phyloP scores from a whole-genome alignment of 2,888 invertebrate genomes.

The Cataglyphis albicans region DNA sequence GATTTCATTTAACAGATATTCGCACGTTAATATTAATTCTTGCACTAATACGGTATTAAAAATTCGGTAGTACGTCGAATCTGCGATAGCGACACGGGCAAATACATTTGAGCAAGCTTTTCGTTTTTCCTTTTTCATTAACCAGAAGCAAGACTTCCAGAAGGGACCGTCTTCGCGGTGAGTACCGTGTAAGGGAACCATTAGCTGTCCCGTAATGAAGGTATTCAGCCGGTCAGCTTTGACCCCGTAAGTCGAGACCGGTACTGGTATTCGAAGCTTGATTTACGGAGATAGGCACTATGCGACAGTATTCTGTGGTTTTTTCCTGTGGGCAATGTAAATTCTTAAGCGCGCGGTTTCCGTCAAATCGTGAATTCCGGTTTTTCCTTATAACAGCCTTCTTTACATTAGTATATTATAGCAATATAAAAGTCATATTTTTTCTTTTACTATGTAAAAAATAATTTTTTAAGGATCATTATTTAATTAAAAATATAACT shows the following conservation, averaged over 20 bases:
- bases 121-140: slow-evolving; percentile 8
- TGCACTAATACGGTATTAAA: not conserved
- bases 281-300: slow-evolving; percentile 80
- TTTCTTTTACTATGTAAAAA: not conserved
- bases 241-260: slow-evolving; percentile 69
- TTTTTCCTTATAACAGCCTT: not conserved
- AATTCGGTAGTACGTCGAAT: slow-evolving; percentile 13
- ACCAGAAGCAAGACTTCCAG: slow-evolving; percentile 16
- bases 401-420: not conserved
- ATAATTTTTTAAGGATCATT: not conserved
- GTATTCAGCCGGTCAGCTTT: slow-evolving; percentile 81
- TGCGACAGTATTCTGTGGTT: slow-evolving; percentile 66
- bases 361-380: not conserved
- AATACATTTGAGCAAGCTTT: not conserved
- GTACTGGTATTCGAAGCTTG: slow-evolving; percentile 70
- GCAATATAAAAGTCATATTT: not conserved
- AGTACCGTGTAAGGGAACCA: slow-evolving; percentile 77
- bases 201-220: slow-evolving; percentile 79
- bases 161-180: slow-evolving; percentile 51
- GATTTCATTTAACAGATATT: not conserved
- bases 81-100: not conserved
- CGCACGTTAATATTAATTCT: not conserved
- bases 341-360: not conserved
- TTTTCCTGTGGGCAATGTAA: slow-evolving; percentile 43
- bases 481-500: slow-evolving; percentile 1